Evolutionary conservation across 2,888 invertebrate species (phyloP), one percentile per base, ranked within the genome.

Genomic region (Lottia scabra): DNA sequence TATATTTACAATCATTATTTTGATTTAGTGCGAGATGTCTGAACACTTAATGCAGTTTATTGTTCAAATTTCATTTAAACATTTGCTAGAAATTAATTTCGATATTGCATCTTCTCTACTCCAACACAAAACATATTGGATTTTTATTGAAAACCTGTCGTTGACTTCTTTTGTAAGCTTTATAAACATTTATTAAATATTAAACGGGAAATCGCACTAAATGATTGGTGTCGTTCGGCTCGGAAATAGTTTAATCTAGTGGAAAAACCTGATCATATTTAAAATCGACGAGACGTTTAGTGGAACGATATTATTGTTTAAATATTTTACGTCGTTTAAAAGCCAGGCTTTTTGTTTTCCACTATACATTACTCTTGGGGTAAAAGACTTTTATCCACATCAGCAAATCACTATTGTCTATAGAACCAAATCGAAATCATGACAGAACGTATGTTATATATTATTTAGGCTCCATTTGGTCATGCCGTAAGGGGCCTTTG

Each of bases 231-330:
- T 56, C 56, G 56, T 23, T 12, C 56, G 56, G 56, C 56, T 56
- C 56, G 56, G 56, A 56, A 56, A 56, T 56, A 23, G 23, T 23
- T 56, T 56, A 56, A 56, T 56, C 56, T 56, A 56, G 56, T 56
- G 56, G 56, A 56, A 56, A n/a, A 56, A 56, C 56, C 56, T 56
- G 56, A 56, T 56, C 56, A 56, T 56, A 56, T 56, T 56, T 56
- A 56, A 23, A 56, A 23, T 56, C 56, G 56, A 23, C 56, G 56
- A 56, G 19, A 56, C 56, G 56, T 23, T 56, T 56, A 56, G 56
- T 23, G 56, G 56, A 56, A 56, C 56, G 56, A 56, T 23, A 56
- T 56, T 56, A 56, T 56, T 56, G 56, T 56, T 56, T 56, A 56
- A 56, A 56, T 56, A 56, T 56, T 56, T 56, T 56, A 56, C 56